Evolutionary conservation across 2,797 vertebrate species (phyloP).

Genomic region (Onychomys leucogaster): DNA sequence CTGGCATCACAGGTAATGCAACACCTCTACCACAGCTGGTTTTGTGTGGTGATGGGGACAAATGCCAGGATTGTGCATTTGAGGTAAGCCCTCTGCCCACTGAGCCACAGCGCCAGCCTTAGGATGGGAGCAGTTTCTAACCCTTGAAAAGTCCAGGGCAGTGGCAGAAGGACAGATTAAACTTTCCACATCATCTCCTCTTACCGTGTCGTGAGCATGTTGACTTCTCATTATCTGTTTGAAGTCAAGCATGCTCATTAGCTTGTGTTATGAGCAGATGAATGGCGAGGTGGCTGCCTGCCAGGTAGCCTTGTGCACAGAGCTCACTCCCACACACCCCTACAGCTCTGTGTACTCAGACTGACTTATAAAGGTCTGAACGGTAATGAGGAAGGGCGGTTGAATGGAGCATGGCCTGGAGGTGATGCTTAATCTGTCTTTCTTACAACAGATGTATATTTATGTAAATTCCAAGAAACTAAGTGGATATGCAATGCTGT

Average conservation of each 20-base stretch:
- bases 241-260: constrained; percentile 40
- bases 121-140: not conserved
- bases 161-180: not conserved
- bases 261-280: not conserved
- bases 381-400: not conserved
- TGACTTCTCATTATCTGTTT: constrained; percentile 45
- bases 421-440: constrained; percentile 19
- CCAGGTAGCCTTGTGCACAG: not conserved
- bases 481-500: not conserved
- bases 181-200: constrained; percentile 1
- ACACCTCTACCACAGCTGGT: not conserved
- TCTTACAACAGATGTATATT: not conserved
- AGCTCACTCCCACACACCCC: not conserved
- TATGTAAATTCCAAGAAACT: constrained; percentile 39
- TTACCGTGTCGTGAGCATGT: not conserved
- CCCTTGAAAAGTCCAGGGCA: not conserved
- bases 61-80: not conserved
- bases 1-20: not conserved
- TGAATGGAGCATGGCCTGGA: not conserved
- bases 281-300: not conserved
- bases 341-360: not conserved
- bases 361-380: constrained; percentile 17
- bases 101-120: not conserved
- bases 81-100: not conserved
- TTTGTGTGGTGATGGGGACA: not conserved